These are phyloP conservation scores for Drosophila atroscutellata DNA, from an alignment of 2,888 invertebrate species.

Conservation along the genomic window DNA sequence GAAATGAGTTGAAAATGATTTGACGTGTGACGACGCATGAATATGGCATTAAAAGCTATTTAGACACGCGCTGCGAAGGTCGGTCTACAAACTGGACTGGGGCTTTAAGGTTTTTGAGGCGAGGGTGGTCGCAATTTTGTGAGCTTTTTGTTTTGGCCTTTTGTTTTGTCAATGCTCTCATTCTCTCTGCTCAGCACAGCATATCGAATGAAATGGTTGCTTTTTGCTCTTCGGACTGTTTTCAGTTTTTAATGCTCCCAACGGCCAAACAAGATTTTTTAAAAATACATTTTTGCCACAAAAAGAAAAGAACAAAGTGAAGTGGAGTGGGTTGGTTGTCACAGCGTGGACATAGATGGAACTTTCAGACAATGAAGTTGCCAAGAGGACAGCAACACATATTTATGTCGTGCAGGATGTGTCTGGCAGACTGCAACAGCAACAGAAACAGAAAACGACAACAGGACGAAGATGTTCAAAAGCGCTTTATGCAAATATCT, in stretches of 20 bases:
- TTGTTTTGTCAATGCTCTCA: slow-evolving; percentile 16
- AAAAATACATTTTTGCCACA: slow-evolving; percentile 10
- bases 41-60: slow-evolving; percentile 40
- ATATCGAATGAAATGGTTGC: slow-evolving; percentile 54
- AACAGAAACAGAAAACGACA: background rate
- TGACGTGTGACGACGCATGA: slow-evolving; percentile 58
- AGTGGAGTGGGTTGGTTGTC: background rate
- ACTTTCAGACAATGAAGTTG: slow-evolving; percentile 25
- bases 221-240: slow-evolving; percentile 15
- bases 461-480: background rate
- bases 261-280: slow-evolving; percentile 8
- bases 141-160: slow-evolving; percentile 9
- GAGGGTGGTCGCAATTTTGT: background rate
- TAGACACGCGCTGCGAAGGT: slow-evolving; percentile 21
- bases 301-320: slow-evolving; percentile 26
- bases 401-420: slow-evolving; percentile 20
- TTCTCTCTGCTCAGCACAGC: slow-evolving; percentile 50
- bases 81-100: background rate
- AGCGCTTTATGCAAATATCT: background rate
- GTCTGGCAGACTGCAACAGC: background rate
- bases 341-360: background rate
- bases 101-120: background rate
- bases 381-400: slow-evolving; percentile 11
- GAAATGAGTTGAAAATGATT: slow-evolving; percentile 54
- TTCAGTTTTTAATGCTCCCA: slow-evolving; percentile 13